Percentiles rank a stretch among this genome's conserved stretches.
Conservation (phyloP, 1,140 invertebrate genomes). For the Drosophila elegans region DNA sequence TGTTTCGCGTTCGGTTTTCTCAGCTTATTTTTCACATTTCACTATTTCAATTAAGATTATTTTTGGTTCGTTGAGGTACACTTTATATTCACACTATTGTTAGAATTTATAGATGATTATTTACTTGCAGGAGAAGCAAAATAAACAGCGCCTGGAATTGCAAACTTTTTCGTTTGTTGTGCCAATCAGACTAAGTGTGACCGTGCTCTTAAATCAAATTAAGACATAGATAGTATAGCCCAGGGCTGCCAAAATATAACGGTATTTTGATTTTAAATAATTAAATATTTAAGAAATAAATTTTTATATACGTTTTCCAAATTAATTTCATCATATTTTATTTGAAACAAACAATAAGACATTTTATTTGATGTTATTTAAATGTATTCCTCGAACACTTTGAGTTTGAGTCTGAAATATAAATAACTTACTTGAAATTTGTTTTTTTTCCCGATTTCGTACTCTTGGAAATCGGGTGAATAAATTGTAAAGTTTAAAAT, state of each 20-base stretch:
- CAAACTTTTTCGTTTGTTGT: slow-evolving; percentile 72
- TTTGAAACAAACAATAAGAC: no score
- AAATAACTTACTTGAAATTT: no score
- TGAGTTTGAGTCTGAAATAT: no score
- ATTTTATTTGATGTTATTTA: no score
- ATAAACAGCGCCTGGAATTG: slow-evolving; percentile 54
- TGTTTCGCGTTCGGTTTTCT: slow-evolving; percentile 40
- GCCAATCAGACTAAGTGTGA: slow-evolving; percentile 44
- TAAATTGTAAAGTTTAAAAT: no score
- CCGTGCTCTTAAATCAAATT: neutral
- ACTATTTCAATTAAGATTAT: neutral
- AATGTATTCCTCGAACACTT: no score
- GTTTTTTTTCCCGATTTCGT: no score
- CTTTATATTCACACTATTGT: slow-evolving; percentile 4
- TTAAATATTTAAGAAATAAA: neutral
- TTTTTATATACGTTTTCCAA: no score
- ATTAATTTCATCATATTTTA: no score
- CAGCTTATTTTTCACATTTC: slow-evolving; percentile 3
- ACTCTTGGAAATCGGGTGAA: no score
- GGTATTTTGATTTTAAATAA: neutral
- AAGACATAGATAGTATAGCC: no score
- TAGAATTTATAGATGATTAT: slow-evolving; percentile 10
- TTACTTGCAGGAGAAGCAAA: slow-evolving; percentile 56
- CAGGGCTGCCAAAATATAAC: slow-evolving; percentile 1
- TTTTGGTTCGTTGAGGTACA: neutral